These are phyloP conservation scores for Dicycla oo DNA, from an alignment of 2,888 invertebrate genomes.

Conservation along the genomic window DNA sequence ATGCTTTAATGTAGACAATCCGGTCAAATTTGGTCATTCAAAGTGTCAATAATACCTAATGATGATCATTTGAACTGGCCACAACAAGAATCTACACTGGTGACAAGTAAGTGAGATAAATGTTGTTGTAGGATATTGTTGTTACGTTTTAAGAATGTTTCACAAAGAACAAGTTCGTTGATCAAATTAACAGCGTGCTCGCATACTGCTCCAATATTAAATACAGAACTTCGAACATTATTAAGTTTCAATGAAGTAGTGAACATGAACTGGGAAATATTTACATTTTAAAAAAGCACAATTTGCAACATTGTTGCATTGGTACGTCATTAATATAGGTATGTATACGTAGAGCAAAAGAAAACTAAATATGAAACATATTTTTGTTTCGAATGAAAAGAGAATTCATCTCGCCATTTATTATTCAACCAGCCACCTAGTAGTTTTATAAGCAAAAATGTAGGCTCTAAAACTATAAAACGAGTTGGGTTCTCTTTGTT, in stretches of 20 bases:
- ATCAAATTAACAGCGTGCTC: constrained; percentile 12
- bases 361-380: not conserved
- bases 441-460: constrained; percentile 28
- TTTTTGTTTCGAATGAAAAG: constrained; percentile 1
- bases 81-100: not conserved
- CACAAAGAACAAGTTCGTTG: constrained; percentile 5
- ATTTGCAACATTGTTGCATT: not conserved
- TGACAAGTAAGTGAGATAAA: not conserved
- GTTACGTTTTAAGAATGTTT: constrained; percentile 9
- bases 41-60: not conserved
- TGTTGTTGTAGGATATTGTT: not conserved
- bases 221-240: constrained; percentile 3
- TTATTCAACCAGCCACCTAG: constrained; percentile 21
- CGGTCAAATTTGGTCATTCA: not conserved
- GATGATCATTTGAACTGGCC: not conserved
- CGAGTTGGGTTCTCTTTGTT: constrained; percentile 14
- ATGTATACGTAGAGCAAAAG: not conserved
- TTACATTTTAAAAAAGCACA: not conserved
- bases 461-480: constrained; percentile 39
- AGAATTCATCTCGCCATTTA: constrained; percentile 29
- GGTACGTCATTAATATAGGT: not conserved
- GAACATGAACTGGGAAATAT: not conserved
- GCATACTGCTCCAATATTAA: constrained; percentile 3
- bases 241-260: constrained; percentile 14
- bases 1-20: not conserved